Evolutionary conservation across 53 echinoderm and acorn worm species (phyloP).

Genomic region (Hippasteria phrygiana): DNA sequence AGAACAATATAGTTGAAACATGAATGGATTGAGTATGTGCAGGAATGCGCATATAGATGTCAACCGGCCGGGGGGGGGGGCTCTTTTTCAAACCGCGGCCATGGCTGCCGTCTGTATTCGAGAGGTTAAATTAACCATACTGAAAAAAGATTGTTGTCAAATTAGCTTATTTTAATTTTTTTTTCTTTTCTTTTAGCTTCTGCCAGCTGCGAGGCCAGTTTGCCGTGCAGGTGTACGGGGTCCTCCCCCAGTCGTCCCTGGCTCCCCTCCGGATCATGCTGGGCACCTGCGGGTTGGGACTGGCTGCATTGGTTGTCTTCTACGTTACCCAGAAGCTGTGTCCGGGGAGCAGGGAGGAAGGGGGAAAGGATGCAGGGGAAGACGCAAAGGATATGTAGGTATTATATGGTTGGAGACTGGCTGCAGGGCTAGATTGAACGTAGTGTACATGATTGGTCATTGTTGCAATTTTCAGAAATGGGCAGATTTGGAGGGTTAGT

Average conservation of each 20-base stretch:
- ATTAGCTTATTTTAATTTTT: not conserved
- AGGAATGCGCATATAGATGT: too few relatives aligned
- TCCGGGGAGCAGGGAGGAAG: constrained; percentile 53
- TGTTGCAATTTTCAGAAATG: too few relatives aligned
- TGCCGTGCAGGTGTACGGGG: constrained; percentile 92
- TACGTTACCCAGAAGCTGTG: constrained; percentile 67
- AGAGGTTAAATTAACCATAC: too few relatives aligned
- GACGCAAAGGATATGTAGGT: not conserved
- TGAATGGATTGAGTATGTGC: too few relatives aligned
- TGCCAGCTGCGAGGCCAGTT: constrained; percentile 87
- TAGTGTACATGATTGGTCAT: too few relatives aligned
- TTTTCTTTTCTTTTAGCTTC: constrained; percentile 64
- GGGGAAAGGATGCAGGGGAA: constrained; percentile 23
- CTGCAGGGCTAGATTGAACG: too few relatives aligned
- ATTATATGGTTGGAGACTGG: not conserved
- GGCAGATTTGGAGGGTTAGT: too few relatives aligned
- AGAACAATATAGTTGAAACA: too few relatives aligned
- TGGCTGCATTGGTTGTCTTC: constrained; percentile 65
- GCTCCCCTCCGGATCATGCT: constrained; percentile 82
- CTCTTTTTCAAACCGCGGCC: too few relatives aligned
- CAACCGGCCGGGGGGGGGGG: too few relatives aligned
- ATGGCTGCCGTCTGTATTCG: too few relatives aligned
- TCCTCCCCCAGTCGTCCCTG: constrained; percentile 74
- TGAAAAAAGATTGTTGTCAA: not conserved
- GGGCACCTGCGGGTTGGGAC: constrained; percentile 76